These are phyloP conservation scores for Tenebrio molitor DNA, from an alignment of 1,140 invertebrate species.

Conservation along the genomic window DNA sequence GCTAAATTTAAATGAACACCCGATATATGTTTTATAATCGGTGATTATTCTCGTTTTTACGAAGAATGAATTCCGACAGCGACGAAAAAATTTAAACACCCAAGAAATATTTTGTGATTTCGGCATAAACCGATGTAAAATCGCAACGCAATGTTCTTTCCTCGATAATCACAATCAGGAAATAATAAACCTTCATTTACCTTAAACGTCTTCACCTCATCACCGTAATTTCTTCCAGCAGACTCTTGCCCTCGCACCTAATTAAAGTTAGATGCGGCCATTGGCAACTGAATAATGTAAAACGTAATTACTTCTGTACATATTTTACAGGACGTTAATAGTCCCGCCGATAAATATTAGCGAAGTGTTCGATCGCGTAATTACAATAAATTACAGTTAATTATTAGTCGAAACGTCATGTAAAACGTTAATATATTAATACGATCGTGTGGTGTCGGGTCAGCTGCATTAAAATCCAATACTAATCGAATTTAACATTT, in stretches of 20 bases:
- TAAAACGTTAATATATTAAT: conserved; percentile 38
- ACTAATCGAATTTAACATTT: conserved; percentile 38
- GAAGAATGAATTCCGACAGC: too few species aligned
- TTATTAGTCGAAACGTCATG: conserved; percentile 35
- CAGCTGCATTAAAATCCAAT: conserved; percentile 30
- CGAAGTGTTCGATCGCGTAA: conserved; percentile 21
- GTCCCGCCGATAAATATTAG: conserved; percentile 13
- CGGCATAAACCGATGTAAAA: too few species aligned
- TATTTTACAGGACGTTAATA: conserved; percentile 28
- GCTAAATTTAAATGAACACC: too few species aligned
- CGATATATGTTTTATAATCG: too few species aligned
- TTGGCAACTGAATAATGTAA: conserved; percentile 32
- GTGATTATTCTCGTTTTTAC: too few species aligned
- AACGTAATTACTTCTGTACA: conserved; percentile 27
- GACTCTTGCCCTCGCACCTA: neutral
- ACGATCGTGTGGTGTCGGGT: conserved; percentile 6
- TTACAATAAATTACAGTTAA: conserved; percentile 33
- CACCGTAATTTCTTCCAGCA: conserved; percentile 1
- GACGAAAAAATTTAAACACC: too few species aligned
- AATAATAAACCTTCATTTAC: too few species aligned
- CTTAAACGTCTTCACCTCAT: conserved; percentile 26
- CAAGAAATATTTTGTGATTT: too few species aligned
- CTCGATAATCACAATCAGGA: too few species aligned
- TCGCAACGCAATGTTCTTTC: too few species aligned
- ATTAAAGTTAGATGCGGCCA: conserved; percentile 26